Evolutionary conservation across 2,113 vertebrate species (phyloP), one percentile per base, ranked within the genome.

Genomic region (Zosterops lateralis): DNA sequence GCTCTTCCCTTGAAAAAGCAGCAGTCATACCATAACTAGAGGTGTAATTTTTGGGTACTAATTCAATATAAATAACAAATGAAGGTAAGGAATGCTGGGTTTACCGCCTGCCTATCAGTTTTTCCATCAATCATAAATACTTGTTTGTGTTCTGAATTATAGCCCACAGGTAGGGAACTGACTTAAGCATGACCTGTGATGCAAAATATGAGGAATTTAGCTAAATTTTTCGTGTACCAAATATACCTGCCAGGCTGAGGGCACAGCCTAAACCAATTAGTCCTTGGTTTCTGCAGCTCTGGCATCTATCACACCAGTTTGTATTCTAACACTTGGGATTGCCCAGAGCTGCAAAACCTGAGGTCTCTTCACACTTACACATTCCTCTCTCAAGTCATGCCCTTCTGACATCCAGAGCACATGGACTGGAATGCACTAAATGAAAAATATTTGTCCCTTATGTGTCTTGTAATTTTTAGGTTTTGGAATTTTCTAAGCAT

Each of bases 391-490:
- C 68, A 64, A 68, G 58, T 61, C 14, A 9, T 48, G 61, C 56
- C 21, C 65, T 83, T 40, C 53, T 75, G 70, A 81, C 36, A 60
- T 57, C 24, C 34, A 34, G 31, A 56, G 12, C 17, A 50, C 20
- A 57, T 70, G 29, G 50, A 48, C 3, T 56, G 36, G 53, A 88
- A 90, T 29, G 19, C 17, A 18, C 20, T 19, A 54, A 51, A 78
- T n/a, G 8, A 78, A 29, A 82, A 84, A 36, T 48, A 45, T 77
- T 57, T 83, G 17, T 74, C 13, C 9, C 28, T 13, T n/a, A 2
- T 21, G 11, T 3, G 2, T 61, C 51, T 47, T 1, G 0, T 60
- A 1, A 0, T 65, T 61, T 48, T 21, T 34, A 28, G 11, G 14
- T 65, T 85, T 90, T 66, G 32, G 72, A 72, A 86, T 45, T 2